Evolutionary conservation across 1,140 invertebrate species (phyloP), one percentile per base, ranked within the genome.

Genomic region (Orchesella cincta): DNA sequence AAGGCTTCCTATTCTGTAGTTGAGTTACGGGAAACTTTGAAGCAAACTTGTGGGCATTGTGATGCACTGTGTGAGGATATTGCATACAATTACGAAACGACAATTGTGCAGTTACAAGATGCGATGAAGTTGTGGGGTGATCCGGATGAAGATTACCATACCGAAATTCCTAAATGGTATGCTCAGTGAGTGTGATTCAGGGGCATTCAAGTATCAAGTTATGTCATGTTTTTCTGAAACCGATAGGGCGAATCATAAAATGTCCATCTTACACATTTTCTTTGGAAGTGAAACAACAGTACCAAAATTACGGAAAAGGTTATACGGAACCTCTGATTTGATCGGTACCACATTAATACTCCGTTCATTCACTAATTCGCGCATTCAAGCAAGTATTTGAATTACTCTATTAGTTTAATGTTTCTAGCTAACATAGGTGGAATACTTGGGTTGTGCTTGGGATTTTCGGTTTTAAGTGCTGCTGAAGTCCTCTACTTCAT

Each of bases 11-110:
- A 31, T 67, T 67, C 1, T 23, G 29, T n/a, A 67, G 62, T 67
- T 67, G 8, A 29, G 8, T 31, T 67, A 23, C 62, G 33, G 23
- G 5, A 5, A 67, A 67, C 28, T 5, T 31, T 67, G 28, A 67
- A 67, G 33, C 5, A 29, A 2, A 31, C 31, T 2, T 67, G 62
- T 31, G 62, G 62, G 26, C 28, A 67, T 67, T 67, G 62, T 31
- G 62, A 67, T 12, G 31, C 29, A 5, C 62, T 67, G 1, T 67
- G 62, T n/a, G 62, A 67, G 31, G 62, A 67, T 33, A 67, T 67
- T 31, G 29, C 23, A 5, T 67, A 67, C 62, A 67, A 67, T 23
- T 67, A 67, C 31, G 62, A 67, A 67, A 67, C 62, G 33, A 73
- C 35, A 8, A 51, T 46, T 26, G n/a, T n/a, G 2, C 23, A 51